Conservation (phyloP, 2,888 invertebrate genomes). For the Charanyca ferruginea region DNA sequence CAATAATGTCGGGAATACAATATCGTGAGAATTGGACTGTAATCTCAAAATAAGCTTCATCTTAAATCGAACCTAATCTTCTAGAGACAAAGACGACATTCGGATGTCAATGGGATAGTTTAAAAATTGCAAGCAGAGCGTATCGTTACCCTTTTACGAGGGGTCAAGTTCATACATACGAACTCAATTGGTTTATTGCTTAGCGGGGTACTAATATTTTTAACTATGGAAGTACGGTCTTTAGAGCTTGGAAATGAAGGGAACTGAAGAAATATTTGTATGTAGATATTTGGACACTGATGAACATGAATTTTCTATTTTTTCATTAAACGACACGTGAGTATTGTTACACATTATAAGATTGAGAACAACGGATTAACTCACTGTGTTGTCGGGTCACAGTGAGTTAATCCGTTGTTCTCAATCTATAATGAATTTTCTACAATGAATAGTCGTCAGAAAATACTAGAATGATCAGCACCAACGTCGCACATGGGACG, state of each 20-base stretch:
- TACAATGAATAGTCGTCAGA: neutral
- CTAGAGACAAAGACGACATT: constrained; percentile 66
- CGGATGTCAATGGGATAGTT: constrained; percentile 41
- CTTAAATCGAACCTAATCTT: constrained; percentile 41
- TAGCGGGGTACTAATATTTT: constrained; percentile 70
- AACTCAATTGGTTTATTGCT: constrained; percentile 79
- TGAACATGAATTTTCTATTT: neutral
- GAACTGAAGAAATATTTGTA: neutral
- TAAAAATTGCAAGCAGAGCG: constrained; percentile 70
- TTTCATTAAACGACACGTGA: no score
- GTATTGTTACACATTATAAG: no score
- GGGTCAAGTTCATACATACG: constrained; percentile 82
- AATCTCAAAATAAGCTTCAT: constrained; percentile 37
- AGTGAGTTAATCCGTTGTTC: no score
- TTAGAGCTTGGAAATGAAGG: constrained; percentile 20
- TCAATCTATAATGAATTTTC: neutral
- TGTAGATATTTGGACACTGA: neutral
- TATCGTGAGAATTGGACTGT: constrained; percentile 17
- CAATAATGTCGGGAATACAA: constrained; percentile 44
- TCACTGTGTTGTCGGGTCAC: no score
- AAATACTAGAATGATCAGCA: neutral
- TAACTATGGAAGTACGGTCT: constrained; percentile 41
- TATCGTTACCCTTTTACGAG: constrained; percentile 74
- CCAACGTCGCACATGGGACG: neutral
- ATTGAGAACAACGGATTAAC: no score